Base-by-base conservation (phyloP, 2,888 invertebrate genomes). In the Andrena marginata region DNA sequence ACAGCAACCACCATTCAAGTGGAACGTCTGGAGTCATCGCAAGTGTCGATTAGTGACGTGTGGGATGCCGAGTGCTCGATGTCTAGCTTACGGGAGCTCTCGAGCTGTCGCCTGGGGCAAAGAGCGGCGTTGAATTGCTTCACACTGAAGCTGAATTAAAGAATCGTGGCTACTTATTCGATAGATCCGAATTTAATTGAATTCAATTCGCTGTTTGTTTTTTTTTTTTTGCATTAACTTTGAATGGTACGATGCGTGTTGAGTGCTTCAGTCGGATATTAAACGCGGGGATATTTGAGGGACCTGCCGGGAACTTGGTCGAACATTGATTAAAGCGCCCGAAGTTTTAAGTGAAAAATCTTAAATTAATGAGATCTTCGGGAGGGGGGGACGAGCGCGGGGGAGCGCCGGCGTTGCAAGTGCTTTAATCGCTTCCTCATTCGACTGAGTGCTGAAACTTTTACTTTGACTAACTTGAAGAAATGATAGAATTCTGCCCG, bases 321-420 rank as follows among this genome's bases (percentile, higher is more conserved):
- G 75, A 75, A 75, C 68, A 75, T 68, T 75, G 68, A 75, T 75
- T 68, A 68, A 68, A 68, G 60, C 75, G 68, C 23, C 60, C 26
- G 26, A 75, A 75, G 49, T 75, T 75, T 68, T 75, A 75, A 68
- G 60, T 35, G 68, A 68, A 48, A 69, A 60, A 48, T 60, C 68
- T 75, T 20, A 75, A 68, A 74, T 74, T 74, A 74, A 67, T 74
- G 63, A 73, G 63, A 73, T 73, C 54, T 56, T 73, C 54, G 63
- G 8, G 4, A 8, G 35, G 35, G 2, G 42, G 35, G 72, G n/a
- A n/a, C 33, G 63, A 60, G 31, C 51, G 54, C 64, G 13, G 54
- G 13, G 54, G 35, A 56, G 35, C 64, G 35, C 42, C 54, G 20
- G n/a, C 64, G 63, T 64, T 64, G 33, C 73, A 56, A 64, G 73